phyloP scores from a whole-genome alignment of 2,113 vertebrate species.

The Gadus chalcogrammus region DNA sequence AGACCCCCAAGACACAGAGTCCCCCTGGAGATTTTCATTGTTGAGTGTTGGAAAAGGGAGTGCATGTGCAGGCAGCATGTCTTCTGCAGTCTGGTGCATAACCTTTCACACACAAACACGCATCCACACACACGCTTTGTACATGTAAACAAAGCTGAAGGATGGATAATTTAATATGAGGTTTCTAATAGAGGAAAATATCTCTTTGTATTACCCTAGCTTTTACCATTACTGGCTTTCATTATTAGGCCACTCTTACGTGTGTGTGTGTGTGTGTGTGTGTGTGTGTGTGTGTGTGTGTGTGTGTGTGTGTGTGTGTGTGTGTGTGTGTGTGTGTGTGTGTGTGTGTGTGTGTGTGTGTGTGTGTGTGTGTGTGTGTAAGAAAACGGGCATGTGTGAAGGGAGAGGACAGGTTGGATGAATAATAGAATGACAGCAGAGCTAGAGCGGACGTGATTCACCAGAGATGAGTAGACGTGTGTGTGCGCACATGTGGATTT shows the following conservation, averaged over 20 bases:
- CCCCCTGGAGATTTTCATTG: not conserved
- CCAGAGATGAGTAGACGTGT: conserved; percentile 17
- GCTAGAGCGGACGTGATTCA: conserved; percentile 24
- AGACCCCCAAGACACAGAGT: conserved; percentile 3
- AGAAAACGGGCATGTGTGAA: conserved; percentile 23
- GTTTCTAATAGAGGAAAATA: conserved; percentile 4
- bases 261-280: conserved; percentile 13
- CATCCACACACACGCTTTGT: too few relatives aligned
- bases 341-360: not conserved
- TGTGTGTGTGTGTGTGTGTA: conserved; percentile 7
- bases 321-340: conserved; percentile 3
- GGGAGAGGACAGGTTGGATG: conserved; percentile 39
- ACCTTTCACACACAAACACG: conserved; percentile 24
- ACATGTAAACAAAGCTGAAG: not conserved
- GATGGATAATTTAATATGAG: conserved; percentile 44
- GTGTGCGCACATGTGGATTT: conserved; percentile 27
- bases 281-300: not conserved
- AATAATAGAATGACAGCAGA: conserved; percentile 51
- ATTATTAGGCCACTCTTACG: conserved; percentile 14
- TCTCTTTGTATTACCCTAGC: conserved; percentile 13
- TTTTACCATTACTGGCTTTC: conserved; percentile 28
- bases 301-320: conserved; percentile 8
- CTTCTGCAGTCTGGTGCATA: conserved; percentile 28
- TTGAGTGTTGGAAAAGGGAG: conserved; percentile 9
- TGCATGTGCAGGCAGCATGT: conserved; percentile 19